Conservation (phyloP, 2,113 vertebrate species). For the Casuarius casuarius region DNA sequence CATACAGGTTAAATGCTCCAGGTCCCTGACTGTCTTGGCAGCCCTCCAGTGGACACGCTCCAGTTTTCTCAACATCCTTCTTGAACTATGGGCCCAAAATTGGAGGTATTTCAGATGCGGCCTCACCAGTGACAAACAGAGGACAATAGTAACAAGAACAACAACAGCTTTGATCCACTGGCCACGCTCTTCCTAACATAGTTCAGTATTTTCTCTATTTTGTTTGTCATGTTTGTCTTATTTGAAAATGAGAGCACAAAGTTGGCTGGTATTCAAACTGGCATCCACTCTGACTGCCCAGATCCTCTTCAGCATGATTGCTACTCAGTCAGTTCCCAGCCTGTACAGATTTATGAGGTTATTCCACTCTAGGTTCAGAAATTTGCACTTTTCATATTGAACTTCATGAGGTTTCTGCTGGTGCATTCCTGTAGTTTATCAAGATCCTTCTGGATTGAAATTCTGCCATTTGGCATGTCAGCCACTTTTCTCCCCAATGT, state of each 20-base stretch:
- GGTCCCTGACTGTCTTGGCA: background rate
- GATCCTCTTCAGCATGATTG: background rate
- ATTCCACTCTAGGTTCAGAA: background rate
- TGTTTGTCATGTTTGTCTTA: background rate
- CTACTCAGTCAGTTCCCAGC: background rate
- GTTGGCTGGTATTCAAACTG: background rate
- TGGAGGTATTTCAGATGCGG: background rate
- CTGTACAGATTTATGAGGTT: background rate
- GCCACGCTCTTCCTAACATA: background rate
- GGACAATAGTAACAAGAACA: background rate
- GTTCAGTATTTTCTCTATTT: background rate
- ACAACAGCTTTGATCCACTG: background rate
- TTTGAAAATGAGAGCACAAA: background rate
- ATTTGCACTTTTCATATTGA: background rate
- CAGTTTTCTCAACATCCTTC: background rate
- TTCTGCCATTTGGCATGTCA: slow-evolving; percentile 13
- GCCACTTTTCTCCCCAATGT: background rate
- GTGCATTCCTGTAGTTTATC: background rate
- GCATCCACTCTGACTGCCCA: background rate
- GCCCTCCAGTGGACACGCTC: background rate
- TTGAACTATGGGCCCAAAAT: background rate
- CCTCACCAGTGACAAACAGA: background rate
- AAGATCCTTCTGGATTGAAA: background rate
- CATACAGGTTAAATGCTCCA: background rate
- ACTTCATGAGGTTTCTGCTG: background rate